Base-by-base conservation (phyloP, 2,888 invertebrate genomes). In the Carabus problematicus region DNA sequence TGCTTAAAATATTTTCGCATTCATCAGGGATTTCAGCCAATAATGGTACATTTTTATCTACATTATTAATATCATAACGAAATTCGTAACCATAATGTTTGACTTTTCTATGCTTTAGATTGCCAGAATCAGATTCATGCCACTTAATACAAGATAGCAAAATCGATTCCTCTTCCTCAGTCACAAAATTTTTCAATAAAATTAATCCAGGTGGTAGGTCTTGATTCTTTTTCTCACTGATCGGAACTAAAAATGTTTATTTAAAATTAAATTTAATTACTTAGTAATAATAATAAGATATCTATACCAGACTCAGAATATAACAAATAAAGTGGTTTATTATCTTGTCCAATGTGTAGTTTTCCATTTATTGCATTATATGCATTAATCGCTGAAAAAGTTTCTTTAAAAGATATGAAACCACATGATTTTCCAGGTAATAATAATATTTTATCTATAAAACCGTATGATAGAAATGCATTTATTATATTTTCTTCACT, bases 81-180 rank as follows among this genome's bases (percentile, higher is more conserved):
- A 98, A 98, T 79, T 95, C 94, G 81, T 89, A 97, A 0, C 97
- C 97, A 83, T 88, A 97, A 83, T 97, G 97, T 78, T 88, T 91
- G 0, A 97, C 97, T 82, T 87, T 86, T 43, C 97, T 84, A 77
- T 96, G 91, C 79, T 95, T 97, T 73, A 95, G 81, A 42, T 76
- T 80, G 9, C 75, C 78, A 3, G 77, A 74, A 7, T 81, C 78
- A n/a, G 14, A 49, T 43, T 79, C 75, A 2, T 79, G 77, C 84
- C 86, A 88, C 72, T 87, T 79, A 75, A 93, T 85, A 39, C 86
- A 80, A 39, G 84, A 74, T 8, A 94, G 74, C 1, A 95, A 82
- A 6, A 71, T 39, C 1, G 78, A 71, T 78, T 95, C 95, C 81
- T 94, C 91, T 8, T 85, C 84, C 71, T 81, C 79, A 11, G 84